These are phyloP conservation scores for Macrotus californicus DNA, from an alignment of 2,113 vertebrate species.

Conservation along the genomic window DNA sequence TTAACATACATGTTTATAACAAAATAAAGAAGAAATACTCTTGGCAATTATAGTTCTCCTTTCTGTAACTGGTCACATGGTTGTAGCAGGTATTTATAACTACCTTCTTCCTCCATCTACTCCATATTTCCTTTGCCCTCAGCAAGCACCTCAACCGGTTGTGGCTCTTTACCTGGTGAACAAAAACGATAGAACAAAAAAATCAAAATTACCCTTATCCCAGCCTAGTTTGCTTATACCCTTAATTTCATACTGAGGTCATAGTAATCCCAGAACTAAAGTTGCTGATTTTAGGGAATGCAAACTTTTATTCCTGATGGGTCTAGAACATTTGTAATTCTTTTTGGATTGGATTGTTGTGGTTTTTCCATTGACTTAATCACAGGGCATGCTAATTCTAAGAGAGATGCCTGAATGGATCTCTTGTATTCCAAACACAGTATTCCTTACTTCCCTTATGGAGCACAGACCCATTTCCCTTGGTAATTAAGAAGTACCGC, in stretches of 20 bases:
- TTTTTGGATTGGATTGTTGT: not conserved
- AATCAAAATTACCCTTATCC: not conserved
- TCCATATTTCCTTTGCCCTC: not conserved
- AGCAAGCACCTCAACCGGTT: not conserved
- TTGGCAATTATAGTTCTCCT: not conserved
- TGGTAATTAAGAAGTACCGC: not conserved
- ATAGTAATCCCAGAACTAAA: not conserved
- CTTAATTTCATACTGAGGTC: not conserved
- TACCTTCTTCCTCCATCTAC: not conserved
- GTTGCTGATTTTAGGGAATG: not conserved
- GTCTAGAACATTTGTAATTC: not conserved
- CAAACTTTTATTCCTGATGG: not conserved
- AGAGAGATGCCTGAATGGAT: no score
- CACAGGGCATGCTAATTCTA: not conserved
- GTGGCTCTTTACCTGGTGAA: not conserved
- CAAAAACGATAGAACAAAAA: not conserved
- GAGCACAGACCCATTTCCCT: not conserved
- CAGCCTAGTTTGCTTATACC: not conserved
- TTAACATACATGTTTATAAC: not conserved
- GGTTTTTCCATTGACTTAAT: not conserved
- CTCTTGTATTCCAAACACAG: not conserved
- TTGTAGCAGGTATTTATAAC: not conserved
- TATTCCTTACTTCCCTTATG: not conserved
- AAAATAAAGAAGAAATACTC: not conserved
- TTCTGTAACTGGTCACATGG: not conserved